Conservation (phyloP, 2,113 vertebrate genomes). For the Platysternon megacephalum region DNA sequence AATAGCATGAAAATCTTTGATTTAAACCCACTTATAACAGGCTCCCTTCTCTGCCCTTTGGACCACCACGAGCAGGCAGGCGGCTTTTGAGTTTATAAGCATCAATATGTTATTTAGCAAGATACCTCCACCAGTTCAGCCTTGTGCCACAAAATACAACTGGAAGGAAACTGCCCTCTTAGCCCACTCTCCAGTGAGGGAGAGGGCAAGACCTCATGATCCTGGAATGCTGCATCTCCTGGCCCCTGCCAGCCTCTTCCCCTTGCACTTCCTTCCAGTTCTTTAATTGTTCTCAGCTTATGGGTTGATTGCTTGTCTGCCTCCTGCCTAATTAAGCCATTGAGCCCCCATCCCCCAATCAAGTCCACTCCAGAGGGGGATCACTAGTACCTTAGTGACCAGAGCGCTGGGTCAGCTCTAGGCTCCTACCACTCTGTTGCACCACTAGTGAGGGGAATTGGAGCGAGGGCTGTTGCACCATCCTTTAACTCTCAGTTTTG, state of each 20-base stretch:
- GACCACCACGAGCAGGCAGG: background rate
- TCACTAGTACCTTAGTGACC: background rate
- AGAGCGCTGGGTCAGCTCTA: background rate
- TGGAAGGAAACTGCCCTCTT: background rate
- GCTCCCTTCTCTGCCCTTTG: background rate
- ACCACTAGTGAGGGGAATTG: background rate
- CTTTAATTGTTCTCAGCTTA: background rate
- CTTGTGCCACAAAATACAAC: background rate
- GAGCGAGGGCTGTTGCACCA: background rate
- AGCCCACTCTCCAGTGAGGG: background rate
- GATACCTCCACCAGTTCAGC: background rate
- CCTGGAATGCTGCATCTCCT: background rate
- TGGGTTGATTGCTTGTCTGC: background rate
- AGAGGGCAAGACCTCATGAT: background rate
- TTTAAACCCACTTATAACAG: conserved; percentile 10
- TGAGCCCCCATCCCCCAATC: background rate
- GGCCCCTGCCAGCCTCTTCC: background rate
- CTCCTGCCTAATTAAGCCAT: background rate
- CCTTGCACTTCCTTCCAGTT: background rate
- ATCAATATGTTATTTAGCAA: background rate
- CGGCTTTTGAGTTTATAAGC: background rate
- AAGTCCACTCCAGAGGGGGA: background rate
- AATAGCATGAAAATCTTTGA: conserved; percentile 28
- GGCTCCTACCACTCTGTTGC: background rate
- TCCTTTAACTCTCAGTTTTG: background rate